Evolutionary conservation across 2,888 invertebrate genomes (phyloP), one percentile per base, ranked within the genome.

Genomic region (Girardia tigrina): DNA sequence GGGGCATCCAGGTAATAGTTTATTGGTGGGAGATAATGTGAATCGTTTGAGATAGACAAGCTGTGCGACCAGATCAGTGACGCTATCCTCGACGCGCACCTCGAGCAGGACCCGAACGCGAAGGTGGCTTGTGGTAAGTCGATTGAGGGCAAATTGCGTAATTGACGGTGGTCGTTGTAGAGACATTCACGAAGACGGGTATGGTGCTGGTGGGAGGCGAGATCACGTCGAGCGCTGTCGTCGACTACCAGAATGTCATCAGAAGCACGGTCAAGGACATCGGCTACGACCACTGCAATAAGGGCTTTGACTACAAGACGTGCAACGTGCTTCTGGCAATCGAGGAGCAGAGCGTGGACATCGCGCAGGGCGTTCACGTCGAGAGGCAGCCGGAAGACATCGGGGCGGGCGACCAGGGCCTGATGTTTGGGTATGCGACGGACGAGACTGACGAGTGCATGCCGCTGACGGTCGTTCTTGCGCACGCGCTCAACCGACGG

Each of bases 171-270:
- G n/a, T n/a, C n/a, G n/a, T n/a, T n/a, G n/a, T n/a, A 83, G 94
- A 98, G 88, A 92, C 94, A 28, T 94, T 95, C 74, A 92, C 95
- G 69, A 99, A 98, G 86, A 99, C 98, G 78, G 98, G 98, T 78
- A 97, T 98, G 95, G 90, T 99, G 79, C 87, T 99, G 81, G 87
- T 99, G 77, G 94, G 94, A 83, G 98, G 98, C 78, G 98, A 99
- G 88, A 98, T 99, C 80, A 94, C 97, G 23, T 56, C 56, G n/a
- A 56, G 23, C 20, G 56, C 56, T 12, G 56, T 56, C 4, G n/a
- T 56, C 23, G 56, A 99, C 84, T 99, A 98, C 84, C 97, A 98
- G 85, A 90, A 90, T 85, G 91, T 98, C 79, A 94, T 97, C 56
- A 56, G 56, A 56, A 23, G 23, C n/a, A 56, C 56, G 4, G n/a